Evolutionary conservation across 2,113 vertebrate genomes (phyloP).

Genomic region (Dendrocopos noguchii): DNA sequence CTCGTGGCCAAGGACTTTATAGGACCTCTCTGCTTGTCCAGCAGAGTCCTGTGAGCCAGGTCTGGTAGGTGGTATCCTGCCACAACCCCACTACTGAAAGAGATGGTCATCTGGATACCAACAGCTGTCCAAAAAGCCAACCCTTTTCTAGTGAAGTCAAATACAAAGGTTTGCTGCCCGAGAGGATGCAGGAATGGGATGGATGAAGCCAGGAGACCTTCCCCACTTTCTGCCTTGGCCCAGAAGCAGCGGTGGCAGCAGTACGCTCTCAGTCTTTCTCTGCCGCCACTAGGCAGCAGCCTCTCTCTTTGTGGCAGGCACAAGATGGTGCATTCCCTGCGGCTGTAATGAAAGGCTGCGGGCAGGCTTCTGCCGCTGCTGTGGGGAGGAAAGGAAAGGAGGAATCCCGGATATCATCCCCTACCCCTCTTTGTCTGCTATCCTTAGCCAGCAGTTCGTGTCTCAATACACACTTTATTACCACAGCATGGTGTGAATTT

Average conservation of each 20-base stretch:
- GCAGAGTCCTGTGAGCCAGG: neutral
- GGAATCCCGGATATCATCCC: neutral
- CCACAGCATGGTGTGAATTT: neutral
- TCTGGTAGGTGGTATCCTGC: neutral
- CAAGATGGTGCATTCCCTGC: neutral
- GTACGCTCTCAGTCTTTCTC: rapidly evolving
- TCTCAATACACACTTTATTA: neutral
- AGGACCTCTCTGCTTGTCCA: neutral
- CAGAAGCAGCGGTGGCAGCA: neutral
- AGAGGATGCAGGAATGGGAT: neutral
- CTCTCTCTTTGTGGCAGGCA: neutral
- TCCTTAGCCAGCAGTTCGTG: neutral
- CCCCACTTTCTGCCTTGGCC: neutral
- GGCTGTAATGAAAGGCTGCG: neutral
- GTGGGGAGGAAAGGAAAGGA: neutral
- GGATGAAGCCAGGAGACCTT: neutral
- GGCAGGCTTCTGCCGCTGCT: neutral
- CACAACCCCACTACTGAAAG: neutral
- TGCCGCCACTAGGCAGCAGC: constrained; percentile 53
- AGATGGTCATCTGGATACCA: neutral
- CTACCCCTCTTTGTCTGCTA: neutral
- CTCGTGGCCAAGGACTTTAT: neutral
- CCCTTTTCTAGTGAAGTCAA: rapidly evolving
- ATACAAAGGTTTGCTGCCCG: neutral
- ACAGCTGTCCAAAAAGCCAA: neutral